These are phyloP conservation scores for Ginglymostoma cirratum DNA, from an alignment of 2,113 vertebrate species.

Conservation along the genomic window DNA sequence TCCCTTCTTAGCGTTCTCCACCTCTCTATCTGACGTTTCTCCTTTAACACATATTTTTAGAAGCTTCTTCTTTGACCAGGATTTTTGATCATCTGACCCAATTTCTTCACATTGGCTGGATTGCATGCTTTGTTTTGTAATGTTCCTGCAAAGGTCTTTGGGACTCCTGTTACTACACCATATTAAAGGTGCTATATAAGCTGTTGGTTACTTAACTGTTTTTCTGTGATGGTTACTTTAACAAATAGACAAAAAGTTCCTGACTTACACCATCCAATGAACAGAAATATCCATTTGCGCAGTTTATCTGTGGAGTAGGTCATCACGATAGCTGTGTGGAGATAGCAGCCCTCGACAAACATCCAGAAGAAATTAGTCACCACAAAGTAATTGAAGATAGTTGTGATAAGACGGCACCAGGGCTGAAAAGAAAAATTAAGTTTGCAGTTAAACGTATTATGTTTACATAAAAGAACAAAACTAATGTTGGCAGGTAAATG, in stretches of 20 bases:
- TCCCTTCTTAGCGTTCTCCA: neutral
- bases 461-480: neutral
- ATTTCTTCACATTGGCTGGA: neutral
- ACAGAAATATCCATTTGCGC: conserved; percentile 90
- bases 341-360: conserved; percentile 97
- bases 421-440: conserved; percentile 57
- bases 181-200: neutral
- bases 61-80: neutral
- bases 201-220: neutral
- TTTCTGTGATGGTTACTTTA: neutral
- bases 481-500: neutral
- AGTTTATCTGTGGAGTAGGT: conserved; percentile 95
- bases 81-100: neutral
- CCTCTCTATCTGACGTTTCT: neutral
- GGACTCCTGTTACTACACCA: neutral
- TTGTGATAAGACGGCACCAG: conserved; percentile 91
- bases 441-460: too few species aligned
- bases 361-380: conserved; percentile 99
- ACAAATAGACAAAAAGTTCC: neutral
- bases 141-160: neutral
- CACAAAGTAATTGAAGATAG: conserved; percentile 96
- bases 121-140: neutral
- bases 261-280: conserved; percentile 96
- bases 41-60: neutral
- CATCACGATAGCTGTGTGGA: conserved; percentile 94